Evolutionary conservation across 2,797 vertebrate genomes (phyloP), one percentile per base, ranked within the genome.

Genomic region (Nannoperca australis): DNA sequence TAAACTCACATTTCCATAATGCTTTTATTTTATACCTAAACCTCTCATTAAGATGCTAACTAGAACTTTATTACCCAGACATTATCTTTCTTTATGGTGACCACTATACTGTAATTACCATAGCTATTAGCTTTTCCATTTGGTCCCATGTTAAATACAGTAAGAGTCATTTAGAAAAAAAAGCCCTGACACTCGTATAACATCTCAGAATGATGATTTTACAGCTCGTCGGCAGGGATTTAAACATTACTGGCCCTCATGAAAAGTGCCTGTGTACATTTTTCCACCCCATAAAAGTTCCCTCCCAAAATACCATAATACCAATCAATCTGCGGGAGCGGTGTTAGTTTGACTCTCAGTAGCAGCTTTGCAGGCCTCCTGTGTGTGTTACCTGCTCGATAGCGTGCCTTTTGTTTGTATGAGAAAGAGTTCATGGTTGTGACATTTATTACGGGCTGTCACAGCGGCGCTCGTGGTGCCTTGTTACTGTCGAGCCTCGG

Each of bases 391-490:
- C 76, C 82, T 88, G 85, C 61, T 56, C 2, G 2, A 58, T 68
- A 81, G 50, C 64, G 78, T 91, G 89, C 71, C 82, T 91, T 85
- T 67, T 85, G 85, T 93, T 88, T 71, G 70, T 5, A 32, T n/a
- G 70, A 79, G 59, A 80, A 54, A 62, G 40, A 71, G 64, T 71
- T 84, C 42, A 36, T 1, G 50, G 65, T 56, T 67, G 72, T 87
- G 88, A 91, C 87, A 85, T 91, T 92, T 91, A 92, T 80, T 88
- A 87, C 81, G 42, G 79, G 51, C 55, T 66, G 81, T 90, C 77
- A 85, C 67, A 40, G 65, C 47, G 68, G 58, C 67, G 82, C 71
- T 80, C 68, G 44, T 9, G 45, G 77, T 63, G 66, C 70, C 80
- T 88, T 90, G 88, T 86, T 85, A 85, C 83, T 78, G 81, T 91